Evolutionary conservation across 2,113 vertebrate species (phyloP).

Genomic region (Phyllostomus discolor): DNA sequence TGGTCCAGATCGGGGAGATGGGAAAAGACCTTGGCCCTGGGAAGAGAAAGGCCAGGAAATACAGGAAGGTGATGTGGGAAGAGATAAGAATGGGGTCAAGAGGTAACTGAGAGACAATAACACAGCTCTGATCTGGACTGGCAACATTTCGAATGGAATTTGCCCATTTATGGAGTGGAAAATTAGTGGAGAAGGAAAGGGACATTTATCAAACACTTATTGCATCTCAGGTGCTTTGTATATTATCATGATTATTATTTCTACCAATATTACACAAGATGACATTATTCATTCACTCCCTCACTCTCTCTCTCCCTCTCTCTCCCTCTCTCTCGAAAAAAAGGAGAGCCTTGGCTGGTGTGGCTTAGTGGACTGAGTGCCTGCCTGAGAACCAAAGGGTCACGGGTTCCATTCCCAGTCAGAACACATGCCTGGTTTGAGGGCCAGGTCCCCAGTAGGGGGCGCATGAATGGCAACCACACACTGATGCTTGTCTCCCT

Average conservation of each 20-base stretch:
- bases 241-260: not conserved
- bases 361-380: no score
- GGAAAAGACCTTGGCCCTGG: conserved; percentile 30
- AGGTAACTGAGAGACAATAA: conserved; percentile 2
- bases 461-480: no score
- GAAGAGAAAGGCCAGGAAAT: conserved; percentile 54
- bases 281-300: no score
- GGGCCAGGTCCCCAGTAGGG: no score
- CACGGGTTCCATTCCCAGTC: no score
- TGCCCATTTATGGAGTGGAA: conserved; percentile 54
- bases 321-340: no score
- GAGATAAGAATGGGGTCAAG: conserved; percentile 51
- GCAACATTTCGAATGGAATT: conserved; percentile 58
- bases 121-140: not conserved
- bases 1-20: conserved; percentile 16
- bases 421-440: no score
- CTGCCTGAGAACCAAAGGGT: no score
- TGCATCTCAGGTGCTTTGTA: not conserved
- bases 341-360: no score
- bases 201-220: not conserved
- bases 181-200: not conserved
- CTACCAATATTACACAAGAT: not conserved
- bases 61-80: conserved; percentile 43
- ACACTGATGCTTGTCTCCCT: no score
- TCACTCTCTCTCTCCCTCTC: no score